Percentiles rank a stretch among this genome's conserved stretches.
Conservation (phyloP, 2,113 vertebrate species). For the Mus musculus region DNA sequence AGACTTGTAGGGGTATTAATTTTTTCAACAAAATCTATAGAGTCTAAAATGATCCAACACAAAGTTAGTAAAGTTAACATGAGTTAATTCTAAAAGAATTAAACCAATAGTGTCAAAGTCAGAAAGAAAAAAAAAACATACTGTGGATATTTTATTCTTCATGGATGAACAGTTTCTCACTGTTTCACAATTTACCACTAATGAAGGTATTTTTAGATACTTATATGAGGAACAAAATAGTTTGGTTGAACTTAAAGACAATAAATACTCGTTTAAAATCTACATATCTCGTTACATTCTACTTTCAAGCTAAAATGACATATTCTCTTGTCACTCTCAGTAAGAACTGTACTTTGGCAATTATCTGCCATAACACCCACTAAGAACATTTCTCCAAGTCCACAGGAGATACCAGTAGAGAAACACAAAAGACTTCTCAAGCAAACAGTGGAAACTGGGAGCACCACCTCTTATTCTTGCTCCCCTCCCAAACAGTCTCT, state of each 20-base stretch:
- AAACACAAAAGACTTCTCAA: neutral
- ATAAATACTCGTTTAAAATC: constrained; percentile 11
- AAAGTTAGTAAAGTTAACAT: neutral
- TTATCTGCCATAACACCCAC: neutral
- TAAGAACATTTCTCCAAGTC: constrained; percentile 21
- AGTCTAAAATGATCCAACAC: neutral
- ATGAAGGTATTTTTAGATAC: constrained; percentile 26
- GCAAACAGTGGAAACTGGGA: neutral
- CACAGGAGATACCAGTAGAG: neutral
- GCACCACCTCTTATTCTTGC: neutral
- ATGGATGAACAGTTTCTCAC: neutral
- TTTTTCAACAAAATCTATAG: neutral
- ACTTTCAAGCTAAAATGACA: neutral
- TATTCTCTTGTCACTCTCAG: neutral
- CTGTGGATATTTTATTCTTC: neutral
- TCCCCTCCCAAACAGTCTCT: neutral
- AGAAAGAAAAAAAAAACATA: constrained; percentile 52
- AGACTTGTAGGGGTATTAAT: constrained; percentile 2
- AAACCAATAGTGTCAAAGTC: neutral
- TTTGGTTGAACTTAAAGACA: neutral
- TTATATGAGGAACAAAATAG: neutral
- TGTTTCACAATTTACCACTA: neutral
- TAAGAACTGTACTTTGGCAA: neutral
- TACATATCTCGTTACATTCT: neutral
- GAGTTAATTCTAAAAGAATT: neutral